A percentile compares a stretch with the other conserved stretches of the same genome.
Evolutionary conservation across 2,113 vertebrate genomes (phyloP).

Genomic region (Columbina picui): DNA sequence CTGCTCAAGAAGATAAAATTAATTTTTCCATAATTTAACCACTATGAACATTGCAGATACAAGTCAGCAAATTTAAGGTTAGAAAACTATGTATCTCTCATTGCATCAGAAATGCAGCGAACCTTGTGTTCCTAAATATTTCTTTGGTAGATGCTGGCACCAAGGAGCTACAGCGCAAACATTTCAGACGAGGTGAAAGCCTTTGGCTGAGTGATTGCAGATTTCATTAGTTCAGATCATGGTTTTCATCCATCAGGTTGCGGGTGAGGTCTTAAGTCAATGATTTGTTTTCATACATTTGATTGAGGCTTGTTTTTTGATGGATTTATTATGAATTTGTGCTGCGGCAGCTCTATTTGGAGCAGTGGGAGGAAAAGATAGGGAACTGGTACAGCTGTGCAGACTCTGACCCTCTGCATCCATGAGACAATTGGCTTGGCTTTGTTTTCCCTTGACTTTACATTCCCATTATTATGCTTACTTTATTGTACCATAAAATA

Average conservation of each 20-base stretch:
- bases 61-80: not conserved
- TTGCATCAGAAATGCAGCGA: not conserved
- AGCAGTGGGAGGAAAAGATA: not conserved
- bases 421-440: not conserved
- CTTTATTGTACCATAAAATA: not conserved
- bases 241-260: not conserved
- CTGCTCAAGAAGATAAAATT: not conserved
- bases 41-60: not conserved
- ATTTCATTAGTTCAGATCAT: not conserved
- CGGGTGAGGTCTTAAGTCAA: not conserved
- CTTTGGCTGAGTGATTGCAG: not conserved
- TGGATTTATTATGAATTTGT: not conserved
- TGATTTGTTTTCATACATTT: not conserved
- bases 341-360: not conserved
- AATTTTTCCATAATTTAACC: rapidly evolving
- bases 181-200: not conserved
- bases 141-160: not conserved
- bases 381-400: not conserved
- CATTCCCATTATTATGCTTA: not conserved
- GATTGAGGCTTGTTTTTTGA: not conserved
- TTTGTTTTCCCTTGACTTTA: not conserved
- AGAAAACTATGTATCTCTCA: not conserved
- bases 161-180: not conserved
- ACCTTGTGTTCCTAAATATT: not conserved
- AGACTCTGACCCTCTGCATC: not conserved